Evolutionary conservation across 2,888 invertebrate species (phyloP), one percentile per base, ranked within the genome.

Genomic region (Synanthedon vespiformis): DNA sequence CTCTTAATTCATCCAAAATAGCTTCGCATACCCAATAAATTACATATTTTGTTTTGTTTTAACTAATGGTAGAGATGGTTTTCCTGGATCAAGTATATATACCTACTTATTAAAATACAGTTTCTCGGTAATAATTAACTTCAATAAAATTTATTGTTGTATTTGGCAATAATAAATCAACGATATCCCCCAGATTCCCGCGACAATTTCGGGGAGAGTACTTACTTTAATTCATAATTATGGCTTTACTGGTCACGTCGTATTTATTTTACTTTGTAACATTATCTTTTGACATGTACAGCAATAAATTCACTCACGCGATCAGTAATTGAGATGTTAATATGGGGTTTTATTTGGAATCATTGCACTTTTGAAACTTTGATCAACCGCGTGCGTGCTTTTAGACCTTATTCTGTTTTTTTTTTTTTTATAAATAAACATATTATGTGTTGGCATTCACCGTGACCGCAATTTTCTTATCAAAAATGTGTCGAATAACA

Each of bases 151-250:
- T 50, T 40, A 50, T 50, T 50, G 16, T 50, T 16, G 40, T 50
- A 34, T 34, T 34, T 34, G 34, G 34, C 34, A 34, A 18, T 11
- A 56, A 77, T 84, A 84, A 83, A 83, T 83, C 77, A 79, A 65
- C 56, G 59, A 59, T 65, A 65, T 70, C 67, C 68, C 67, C 63
- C 61, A 67, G 67, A 67, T 69, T 54, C 65, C 70, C 62, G 74
- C 69, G 75, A 78, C 79, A 77, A 77, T 77, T 80, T 78, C 62
- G 68, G 72, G 69, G 74, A 74, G 72, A 76, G 70, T 69, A 68
- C 62, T 81, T 69, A 68, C 62, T 81, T 79, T 79, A 80, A 81
- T 80, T 78, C 80, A 82, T 83, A 84, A 82, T 84, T 80, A 81
- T 80, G 72, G 73, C 63, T 67, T 71, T 69, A 71, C 70, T 71